Percentiles rank a stretch among this genome's conserved stretches.
These are phyloP conservation scores for Aspidapion aeneum DNA, from an alignment of 2,888 invertebrate genomes.

Conservation along the genomic window DNA sequence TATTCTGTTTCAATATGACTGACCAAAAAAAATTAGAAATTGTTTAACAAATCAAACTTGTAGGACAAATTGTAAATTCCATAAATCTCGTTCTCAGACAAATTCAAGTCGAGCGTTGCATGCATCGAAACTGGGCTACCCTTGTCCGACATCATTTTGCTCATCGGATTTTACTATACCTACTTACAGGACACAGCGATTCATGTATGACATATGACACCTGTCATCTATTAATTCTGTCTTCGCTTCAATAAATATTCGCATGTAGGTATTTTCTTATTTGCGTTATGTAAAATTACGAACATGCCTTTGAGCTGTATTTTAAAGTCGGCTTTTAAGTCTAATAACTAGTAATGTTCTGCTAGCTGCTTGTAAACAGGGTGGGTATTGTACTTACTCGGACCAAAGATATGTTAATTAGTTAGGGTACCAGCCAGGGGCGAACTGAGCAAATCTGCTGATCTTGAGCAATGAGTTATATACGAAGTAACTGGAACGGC, in stretches of 20 bases:
- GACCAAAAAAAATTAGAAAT: too few relatives aligned
- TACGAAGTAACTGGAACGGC: too few relatives aligned
- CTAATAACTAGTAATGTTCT: constrained; percentile 29
- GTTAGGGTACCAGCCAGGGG: too few relatives aligned
- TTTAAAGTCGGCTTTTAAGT: not conserved
- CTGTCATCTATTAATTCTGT: constrained; percentile 25
- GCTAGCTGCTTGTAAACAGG: constrained; percentile 26
- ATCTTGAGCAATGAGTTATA: too few relatives aligned
- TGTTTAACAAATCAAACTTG: too few relatives aligned
- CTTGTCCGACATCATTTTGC: not conserved
- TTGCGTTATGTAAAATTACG: not conserved
- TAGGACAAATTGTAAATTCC: too few relatives aligned
- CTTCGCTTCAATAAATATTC: constrained; percentile 26
- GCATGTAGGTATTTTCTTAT: not conserved
- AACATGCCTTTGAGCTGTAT: not conserved
- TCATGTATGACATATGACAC: too few relatives aligned
- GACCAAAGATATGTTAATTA: too few relatives aligned
- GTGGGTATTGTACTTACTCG: too few relatives aligned
- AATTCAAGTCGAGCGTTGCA: not conserved
- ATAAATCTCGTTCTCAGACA: too few relatives aligned
- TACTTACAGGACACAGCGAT: not conserved
- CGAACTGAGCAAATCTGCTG: too few relatives aligned
- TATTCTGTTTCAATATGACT: too few relatives aligned
- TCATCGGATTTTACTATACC: not conserved
- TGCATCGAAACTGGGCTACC: not conserved